phyloP scores from a whole-genome alignment of 2,797 vertebrate genomes.

The Pampus argenteus region DNA sequence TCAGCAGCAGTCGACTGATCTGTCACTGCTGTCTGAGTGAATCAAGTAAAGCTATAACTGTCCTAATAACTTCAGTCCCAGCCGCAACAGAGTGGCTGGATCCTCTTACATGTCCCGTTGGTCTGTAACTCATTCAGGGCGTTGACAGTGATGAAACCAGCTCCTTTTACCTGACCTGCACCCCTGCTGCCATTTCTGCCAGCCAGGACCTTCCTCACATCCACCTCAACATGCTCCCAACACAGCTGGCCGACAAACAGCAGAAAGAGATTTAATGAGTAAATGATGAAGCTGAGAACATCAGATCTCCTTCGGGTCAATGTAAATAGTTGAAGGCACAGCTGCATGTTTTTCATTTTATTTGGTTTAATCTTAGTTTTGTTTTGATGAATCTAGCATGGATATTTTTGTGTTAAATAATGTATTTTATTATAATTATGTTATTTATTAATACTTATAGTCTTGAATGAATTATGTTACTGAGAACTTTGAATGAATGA shows the following conservation, averaged over 20 bases:
- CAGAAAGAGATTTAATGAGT: too few relatives aligned
- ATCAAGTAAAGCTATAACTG: constrained; percentile 3
- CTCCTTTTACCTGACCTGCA: constrained; percentile 27
- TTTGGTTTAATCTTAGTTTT: too few relatives aligned
- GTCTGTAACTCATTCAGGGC: constrained; percentile 29
- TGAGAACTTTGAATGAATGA: too few relatives aligned
- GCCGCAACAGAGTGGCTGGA: background rate
- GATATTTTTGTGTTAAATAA: too few relatives aligned
- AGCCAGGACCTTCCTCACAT: background rate
- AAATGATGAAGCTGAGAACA: too few relatives aligned
- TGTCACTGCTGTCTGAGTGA: constrained; percentile 8
- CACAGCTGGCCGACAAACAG: constrained; percentile 16
- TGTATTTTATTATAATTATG: too few relatives aligned
- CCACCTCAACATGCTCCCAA: background rate
- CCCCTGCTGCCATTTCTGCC: constrained; percentile 38
- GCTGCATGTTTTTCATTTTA: too few relatives aligned
- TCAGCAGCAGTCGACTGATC: background rate
- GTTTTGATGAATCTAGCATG: too few relatives aligned
- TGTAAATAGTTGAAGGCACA: too few relatives aligned
- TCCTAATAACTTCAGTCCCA: constrained; percentile 17
- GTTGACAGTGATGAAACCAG: constrained; percentile 31
- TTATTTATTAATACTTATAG: too few relatives aligned
- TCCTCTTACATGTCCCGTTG: constrained; percentile 20
- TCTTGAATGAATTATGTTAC: too few relatives aligned
- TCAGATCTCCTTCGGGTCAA: too few relatives aligned